phyloP scores from a whole-genome alignment of 2,113 vertebrate genomes.

The Hippocampus comes region DNA sequence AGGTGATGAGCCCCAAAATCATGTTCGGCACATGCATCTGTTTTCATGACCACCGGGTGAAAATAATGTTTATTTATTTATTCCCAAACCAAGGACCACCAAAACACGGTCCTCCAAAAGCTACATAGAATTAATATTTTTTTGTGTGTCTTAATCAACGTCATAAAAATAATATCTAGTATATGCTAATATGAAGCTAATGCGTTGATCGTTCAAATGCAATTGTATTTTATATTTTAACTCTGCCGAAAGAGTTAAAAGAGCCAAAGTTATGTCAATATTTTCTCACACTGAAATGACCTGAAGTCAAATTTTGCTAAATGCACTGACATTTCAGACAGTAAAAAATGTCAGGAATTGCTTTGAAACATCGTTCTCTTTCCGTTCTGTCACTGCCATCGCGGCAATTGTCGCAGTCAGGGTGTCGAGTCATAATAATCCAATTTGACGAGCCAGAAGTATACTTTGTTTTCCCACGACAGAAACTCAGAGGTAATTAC shows the following conservation, averaged over 20 bases:
- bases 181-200: too few species aligned
- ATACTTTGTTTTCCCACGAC: constrained; percentile 27
- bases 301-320: not conserved
- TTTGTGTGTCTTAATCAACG: not conserved
- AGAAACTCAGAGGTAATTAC: constrained; percentile 15
- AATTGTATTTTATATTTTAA: too few species aligned
- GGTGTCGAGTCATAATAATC: constrained; percentile 62
- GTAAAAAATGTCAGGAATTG: constrained; percentile 46
- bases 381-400: constrained; percentile 60
- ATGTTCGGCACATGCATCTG: too few species aligned
- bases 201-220: too few species aligned
- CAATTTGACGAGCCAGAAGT: constrained; percentile 54
- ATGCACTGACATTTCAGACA: not conserved
- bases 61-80: not conserved
- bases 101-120: not conserved
- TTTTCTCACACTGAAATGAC: not conserved
- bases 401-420: constrained; percentile 53
- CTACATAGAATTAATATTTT: not conserved
- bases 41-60: not conserved
- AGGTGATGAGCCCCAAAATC: not conserved
- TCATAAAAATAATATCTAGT: too few species aligned
- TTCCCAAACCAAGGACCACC: not conserved
- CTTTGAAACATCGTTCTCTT: constrained; percentile 53
- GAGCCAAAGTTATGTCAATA: not conserved
- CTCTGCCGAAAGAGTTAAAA: too few species aligned